These are phyloP conservation scores for Tetramorium parvispinum DNA, from an alignment of 1,140 invertebrate species.

Conservation along the genomic window DNA sequence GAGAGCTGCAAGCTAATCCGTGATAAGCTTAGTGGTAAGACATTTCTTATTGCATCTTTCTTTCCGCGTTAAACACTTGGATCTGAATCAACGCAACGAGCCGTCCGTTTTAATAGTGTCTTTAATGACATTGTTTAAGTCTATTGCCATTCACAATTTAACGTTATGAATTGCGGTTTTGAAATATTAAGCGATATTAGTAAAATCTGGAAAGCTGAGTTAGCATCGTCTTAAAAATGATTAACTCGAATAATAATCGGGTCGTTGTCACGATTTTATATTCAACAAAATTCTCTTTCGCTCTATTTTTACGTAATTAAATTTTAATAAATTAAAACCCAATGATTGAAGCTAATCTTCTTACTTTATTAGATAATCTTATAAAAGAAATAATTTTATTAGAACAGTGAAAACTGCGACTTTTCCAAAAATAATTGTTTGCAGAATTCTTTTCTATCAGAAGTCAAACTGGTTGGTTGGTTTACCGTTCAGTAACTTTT, in stretches of 20 bases:
- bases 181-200: not conserved
- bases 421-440: not conserved
- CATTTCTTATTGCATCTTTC: not conserved
- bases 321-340: not conserved
- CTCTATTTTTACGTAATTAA: not conserved
- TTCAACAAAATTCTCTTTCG: not conserved
- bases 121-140: not conserved
- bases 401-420: not conserved
- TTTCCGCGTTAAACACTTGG: not conserved
- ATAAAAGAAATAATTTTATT: not conserved
- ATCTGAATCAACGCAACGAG: not conserved
- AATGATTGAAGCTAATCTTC: not conserved
- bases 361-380: not conserved
- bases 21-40: constrained; percentile 98
- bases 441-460: not conserved
- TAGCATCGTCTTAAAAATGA: not conserved
- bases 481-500: not conserved
- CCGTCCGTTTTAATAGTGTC: not conserved
- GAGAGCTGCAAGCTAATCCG: constrained; percentile 99
- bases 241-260: not conserved
- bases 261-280: not conserved
- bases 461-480: not conserved
- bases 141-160: not conserved
- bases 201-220: not conserved
- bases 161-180: not conserved